Conservation (phyloP, 2,888 invertebrate species). For the Thera obeliscata region DNA sequence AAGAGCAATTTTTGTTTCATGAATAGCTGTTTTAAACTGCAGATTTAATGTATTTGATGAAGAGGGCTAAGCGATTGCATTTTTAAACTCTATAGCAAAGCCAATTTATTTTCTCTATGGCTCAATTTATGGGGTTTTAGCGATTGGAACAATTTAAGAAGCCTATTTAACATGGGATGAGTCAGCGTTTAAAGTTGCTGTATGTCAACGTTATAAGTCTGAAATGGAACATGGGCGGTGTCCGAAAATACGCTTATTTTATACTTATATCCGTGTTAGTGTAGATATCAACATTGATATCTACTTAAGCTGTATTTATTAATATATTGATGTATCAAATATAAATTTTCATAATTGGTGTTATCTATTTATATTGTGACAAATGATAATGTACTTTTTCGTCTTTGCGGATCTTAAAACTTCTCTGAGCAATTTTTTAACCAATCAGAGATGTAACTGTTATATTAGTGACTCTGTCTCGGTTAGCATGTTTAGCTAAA, state of each 20-base stretch:
- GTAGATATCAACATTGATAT: constrained; percentile 74
- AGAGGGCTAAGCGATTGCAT: not conserved
- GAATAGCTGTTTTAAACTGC: not conserved
- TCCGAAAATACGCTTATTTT: constrained; percentile 84
- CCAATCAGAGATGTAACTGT: not conserved
- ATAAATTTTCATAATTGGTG: constrained; percentile 56
- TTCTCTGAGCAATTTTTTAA: constrained; percentile 10
- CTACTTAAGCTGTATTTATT: constrained; percentile 71
- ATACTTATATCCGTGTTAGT: constrained; percentile 78
- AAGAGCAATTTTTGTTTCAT: not conserved
- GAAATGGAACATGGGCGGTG: constrained; percentile 78
- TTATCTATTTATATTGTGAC: constrained; percentile 54
- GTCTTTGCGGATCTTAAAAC: constrained; percentile 36
- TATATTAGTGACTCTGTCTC: constrained; percentile 1
- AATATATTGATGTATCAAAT: constrained; percentile 59
- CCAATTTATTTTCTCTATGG: not conserved
- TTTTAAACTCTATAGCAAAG: not conserved
- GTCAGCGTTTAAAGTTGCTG: constrained; percentile 39
- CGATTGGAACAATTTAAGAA: constrained; percentile 19
- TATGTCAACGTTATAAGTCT: constrained; percentile 64
- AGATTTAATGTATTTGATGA: not conserved
- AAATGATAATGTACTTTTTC: constrained; percentile 41
- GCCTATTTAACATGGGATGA: constrained; percentile 33
- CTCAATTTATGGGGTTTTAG: not conserved
- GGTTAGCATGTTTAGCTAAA: not conserved